These are phyloP conservation scores for Callionymus lyra DNA, from an alignment of 2,113 vertebrate genomes.

Conservation along the genomic window DNA sequence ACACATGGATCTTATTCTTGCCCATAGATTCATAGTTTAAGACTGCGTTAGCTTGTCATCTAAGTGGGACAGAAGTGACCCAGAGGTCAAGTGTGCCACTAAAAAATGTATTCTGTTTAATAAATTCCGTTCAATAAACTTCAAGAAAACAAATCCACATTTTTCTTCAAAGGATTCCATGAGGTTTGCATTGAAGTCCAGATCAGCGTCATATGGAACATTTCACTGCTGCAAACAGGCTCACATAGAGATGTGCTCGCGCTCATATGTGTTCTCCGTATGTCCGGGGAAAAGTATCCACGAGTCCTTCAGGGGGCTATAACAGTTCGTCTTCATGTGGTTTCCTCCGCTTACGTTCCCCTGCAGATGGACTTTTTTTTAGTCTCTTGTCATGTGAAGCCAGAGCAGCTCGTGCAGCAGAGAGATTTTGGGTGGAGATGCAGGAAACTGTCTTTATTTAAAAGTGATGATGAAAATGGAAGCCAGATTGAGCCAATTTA, in stretches of 20 bases:
- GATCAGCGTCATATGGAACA: conserved; percentile 14
- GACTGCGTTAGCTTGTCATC: too few relatives aligned
- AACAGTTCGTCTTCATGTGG: conserved; percentile 11
- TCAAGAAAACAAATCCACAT: not conserved
- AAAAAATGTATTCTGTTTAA: too few relatives aligned
- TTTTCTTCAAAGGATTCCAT: conserved; percentile 9
- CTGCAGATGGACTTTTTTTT: conserved; percentile 17
- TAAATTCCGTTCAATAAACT: not conserved
- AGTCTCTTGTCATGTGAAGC: conserved; percentile 28
- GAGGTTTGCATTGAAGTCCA: conserved; percentile 5
- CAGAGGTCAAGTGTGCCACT: too few relatives aligned
- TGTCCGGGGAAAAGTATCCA: too few relatives aligned
- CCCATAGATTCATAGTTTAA: too few relatives aligned
- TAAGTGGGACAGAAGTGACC: too few relatives aligned
- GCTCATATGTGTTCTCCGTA: too few relatives aligned
- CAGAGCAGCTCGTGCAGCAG: conserved; percentile 13
- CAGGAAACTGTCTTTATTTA: conserved; percentile 7
- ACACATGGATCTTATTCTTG: too few relatives aligned
- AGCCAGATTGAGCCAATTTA: conserved; percentile 8
- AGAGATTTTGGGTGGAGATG: conserved; percentile 22
- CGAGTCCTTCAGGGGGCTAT: conserved; percentile 3
- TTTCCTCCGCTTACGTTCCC: conserved; percentile 9
- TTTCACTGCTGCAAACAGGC: conserved; percentile 7
- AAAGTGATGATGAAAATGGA: conserved; percentile 11
- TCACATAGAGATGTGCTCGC: conserved; percentile 4